A percentile compares a stretch with the other conserved stretches of the same genome.
These are phyloP conservation scores for Margaritifera margaritifera DNA, from an alignment of 2,888 invertebrate species.

Conservation along the genomic window DNA sequence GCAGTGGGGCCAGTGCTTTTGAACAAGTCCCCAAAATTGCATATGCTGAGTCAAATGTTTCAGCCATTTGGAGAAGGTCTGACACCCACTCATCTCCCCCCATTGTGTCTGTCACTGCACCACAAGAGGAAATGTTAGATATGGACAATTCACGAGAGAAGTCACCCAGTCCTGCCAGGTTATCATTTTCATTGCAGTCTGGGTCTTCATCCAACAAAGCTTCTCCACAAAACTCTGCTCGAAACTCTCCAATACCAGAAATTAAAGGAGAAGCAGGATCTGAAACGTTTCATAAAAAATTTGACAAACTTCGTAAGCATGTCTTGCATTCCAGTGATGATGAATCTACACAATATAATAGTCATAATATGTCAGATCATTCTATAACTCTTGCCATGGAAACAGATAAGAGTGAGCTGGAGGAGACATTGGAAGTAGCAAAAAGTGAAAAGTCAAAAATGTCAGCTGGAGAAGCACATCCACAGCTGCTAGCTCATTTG, in stretches of 20 bases:
- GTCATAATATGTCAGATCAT: conserved; percentile 27
- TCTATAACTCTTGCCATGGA: conserved; percentile 15
- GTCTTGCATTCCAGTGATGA: conserved; percentile 19
- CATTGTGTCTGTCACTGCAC: conserved; percentile 30
- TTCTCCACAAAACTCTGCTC: conserved; percentile 17
- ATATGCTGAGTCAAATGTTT: conserved; percentile 7
- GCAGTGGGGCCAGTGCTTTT: conserved; percentile 35
- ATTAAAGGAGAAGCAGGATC: conserved; percentile 10
- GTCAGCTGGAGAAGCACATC: conserved; percentile 62
- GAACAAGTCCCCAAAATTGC: conserved; percentile 28
- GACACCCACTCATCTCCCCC: conserved; percentile 26
- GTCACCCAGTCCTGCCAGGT: too few species aligned
- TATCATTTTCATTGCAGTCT: too few species aligned
- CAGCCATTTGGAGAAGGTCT: conserved; percentile 11
- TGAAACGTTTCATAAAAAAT: conserved; percentile 59
- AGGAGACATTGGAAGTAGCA: neutral
- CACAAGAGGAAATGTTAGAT: conserved; percentile 20
- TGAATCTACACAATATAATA: conserved; percentile 31
- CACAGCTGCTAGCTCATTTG: conserved; percentile 65
- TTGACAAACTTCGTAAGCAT: conserved; percentile 62
- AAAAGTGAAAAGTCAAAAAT: conserved; percentile 32
- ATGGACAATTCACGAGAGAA: too few species aligned
- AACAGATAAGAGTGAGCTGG: conserved; percentile 1
- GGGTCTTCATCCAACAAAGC: too few species aligned
- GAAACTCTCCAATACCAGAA: conserved; percentile 30